Conservation (phyloP, 2,888 invertebrate species). For the Rotaria magnacalcarata region DNA sequence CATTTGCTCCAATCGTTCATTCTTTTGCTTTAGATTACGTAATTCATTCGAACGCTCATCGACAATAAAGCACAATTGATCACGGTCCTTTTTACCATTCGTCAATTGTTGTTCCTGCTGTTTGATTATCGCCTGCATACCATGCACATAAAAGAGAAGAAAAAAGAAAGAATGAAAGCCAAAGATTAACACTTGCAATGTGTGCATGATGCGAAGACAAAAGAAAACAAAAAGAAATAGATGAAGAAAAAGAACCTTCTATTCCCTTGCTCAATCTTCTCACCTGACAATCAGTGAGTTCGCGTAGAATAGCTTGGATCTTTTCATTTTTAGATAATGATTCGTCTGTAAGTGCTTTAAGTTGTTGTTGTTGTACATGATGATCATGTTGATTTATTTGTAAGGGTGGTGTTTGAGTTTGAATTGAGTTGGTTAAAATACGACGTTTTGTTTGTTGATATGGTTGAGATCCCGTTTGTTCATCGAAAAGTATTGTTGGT, state of each 20-base stretch:
- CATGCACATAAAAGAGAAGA: neutral
- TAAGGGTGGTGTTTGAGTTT: constrained; percentile 10
- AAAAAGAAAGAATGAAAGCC: neutral
- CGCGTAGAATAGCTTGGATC: neutral
- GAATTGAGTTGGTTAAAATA: neutral
- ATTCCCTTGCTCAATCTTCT: neutral
- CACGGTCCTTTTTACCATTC: constrained; percentile 14
- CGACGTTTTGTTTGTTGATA: neutral
- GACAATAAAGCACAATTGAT: constrained; percentile 4
- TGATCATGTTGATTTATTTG: neutral
- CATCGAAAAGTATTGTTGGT: neutral
- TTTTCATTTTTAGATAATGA: constrained; percentile 15
- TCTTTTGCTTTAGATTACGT: constrained; percentile 23
- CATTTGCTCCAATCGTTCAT: constrained; percentile 36
- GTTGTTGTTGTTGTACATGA: neutral
- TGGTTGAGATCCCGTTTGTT: neutral
- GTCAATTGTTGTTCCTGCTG: constrained; percentile 32
- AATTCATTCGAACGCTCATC: constrained; percentile 13
- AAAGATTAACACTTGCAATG: constrained; percentile 23
- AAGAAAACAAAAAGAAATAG: neutral
- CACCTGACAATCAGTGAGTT: constrained; percentile 26
- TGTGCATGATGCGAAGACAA: neutral
- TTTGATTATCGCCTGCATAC: constrained; percentile 20
- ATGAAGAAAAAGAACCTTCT: no score
- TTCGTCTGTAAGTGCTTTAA: neutral